A percentile compares a stretch with the other conserved stretches of the same genome.
These are phyloP conservation scores for Tipula confusa DNA, from an alignment of 2,888 invertebrate genomes.

Conservation along the genomic window DNA sequence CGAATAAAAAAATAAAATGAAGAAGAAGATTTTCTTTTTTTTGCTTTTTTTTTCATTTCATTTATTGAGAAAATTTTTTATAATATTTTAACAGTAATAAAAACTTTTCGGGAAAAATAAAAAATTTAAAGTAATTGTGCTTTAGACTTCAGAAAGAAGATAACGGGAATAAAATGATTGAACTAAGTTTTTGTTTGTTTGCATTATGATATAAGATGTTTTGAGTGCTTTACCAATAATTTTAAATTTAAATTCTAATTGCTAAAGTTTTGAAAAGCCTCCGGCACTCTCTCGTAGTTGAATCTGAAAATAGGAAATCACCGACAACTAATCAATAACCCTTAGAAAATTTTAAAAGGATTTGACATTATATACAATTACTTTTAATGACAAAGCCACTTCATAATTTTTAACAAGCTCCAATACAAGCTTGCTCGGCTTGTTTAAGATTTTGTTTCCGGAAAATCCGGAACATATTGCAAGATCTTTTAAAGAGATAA, in stretches of 20 bases:
- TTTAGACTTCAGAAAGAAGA: background rate
- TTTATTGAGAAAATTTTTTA: background rate
- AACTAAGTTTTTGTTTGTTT: background rate
- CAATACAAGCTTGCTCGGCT: no score
- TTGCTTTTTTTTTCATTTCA: background rate
- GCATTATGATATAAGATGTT: background rate
- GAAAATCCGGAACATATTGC: no score
- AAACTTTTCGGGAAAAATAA: background rate
- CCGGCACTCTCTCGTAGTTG: no score
- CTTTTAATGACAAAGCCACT: no score
- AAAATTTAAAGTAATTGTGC: background rate
- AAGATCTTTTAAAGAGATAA: no score
- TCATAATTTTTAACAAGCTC: no score
- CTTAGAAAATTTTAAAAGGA: no score
- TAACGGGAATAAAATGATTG: background rate
- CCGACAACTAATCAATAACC: no score
- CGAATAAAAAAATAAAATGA: background rate
- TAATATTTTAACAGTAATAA: background rate
- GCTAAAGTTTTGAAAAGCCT: no score
- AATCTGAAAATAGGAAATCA: no score
- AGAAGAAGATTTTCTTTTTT: background rate
- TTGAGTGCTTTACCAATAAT: background rate
- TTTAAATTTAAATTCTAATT: background rate
- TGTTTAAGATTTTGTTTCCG: no score
- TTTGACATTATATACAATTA: no score